Base-by-base conservation (phyloP, 2,113 vertebrate genomes). In the Oreochromis tanganicae region DNA sequence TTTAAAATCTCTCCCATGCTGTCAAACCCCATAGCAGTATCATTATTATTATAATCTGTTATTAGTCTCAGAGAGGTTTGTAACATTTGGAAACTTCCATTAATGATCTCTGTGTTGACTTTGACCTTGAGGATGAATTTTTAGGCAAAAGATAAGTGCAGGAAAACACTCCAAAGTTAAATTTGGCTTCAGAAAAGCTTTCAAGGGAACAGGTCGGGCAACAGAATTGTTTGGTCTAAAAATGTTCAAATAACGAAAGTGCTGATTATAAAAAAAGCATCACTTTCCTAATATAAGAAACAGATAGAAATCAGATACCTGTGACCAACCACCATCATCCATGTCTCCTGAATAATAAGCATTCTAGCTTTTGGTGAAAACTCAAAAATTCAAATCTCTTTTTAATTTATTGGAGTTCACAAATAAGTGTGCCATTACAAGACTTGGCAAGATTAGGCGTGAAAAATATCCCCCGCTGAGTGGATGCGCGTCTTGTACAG, bases 371-470 rank as follows among this genome's bases (percentile, higher is more conserved):
- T 59, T 29, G 17, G 43, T 59, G 14, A 71, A 81, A 86, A 78
- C 41, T 85, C 6, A 80, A 32, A 85, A 54, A 88, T 41, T 84
- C 6, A 32, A 50, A 86, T 79, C 80, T 61, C 52, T 59, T 81
- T 84, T 82, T 78, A 73, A 73, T 86, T 79, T 87, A 86, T 84
- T 83, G 11, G 80, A 81, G 36, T 81, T 84, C 82, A 85, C 66
- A 86, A 87, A 88, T 91, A 92, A 95, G 90, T 90, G 57, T 87
- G 82, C 48, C 57, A 80, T 92, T 85, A 87, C 43, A 89, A 61
- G 63, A 85, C 63, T 86, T 93, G 89, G 86, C 85, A 81, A 84
- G 57, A 90, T 80, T 21, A 80, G 73, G 54, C 63, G 89, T 87
- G 88, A 91, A 88, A 90, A 89, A 84, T 79, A 90, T 91, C 79